Evolutionary conservation across 2,797 vertebrate species (phyloP).

Genomic region (Ptychobarbus kaznakovi): DNA sequence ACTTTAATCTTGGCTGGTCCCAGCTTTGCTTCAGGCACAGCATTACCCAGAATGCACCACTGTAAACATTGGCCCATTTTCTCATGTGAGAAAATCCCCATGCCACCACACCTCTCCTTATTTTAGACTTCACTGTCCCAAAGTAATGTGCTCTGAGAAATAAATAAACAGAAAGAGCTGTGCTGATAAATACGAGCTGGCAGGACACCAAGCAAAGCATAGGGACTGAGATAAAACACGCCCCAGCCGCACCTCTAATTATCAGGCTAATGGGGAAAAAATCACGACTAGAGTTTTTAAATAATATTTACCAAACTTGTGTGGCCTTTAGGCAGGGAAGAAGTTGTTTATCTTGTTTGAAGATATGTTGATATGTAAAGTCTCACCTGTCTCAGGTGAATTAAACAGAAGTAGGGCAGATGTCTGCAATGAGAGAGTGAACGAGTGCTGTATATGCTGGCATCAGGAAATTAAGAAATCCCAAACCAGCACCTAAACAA

Average conservation of each 20-base stretch:
- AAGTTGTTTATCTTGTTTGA: slow-evolving; percentile 41
- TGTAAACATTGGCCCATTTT: slow-evolving; percentile 41
- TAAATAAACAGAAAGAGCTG: slow-evolving; percentile 48
- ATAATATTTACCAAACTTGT: slow-evolving; percentile 35
- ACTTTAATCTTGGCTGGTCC: slow-evolving; percentile 44
- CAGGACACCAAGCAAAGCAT: slow-evolving; percentile 44
- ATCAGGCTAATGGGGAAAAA: slow-evolving; percentile 29
- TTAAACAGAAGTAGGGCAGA: slow-evolving; percentile 23
- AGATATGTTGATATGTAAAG: slow-evolving; percentile 34
- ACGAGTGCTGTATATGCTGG: not conserved
- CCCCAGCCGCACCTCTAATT: slow-evolving; percentile 55
- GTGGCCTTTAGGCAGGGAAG: slow-evolving; percentile 12
- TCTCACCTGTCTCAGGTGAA: slow-evolving; percentile 33
- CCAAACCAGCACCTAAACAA: slow-evolving; percentile 18
- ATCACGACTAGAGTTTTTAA: slow-evolving; percentile 13
- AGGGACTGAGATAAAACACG: slow-evolving; percentile 38
- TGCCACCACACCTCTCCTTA: slow-evolving; percentile 39
- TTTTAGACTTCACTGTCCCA: slow-evolving; percentile 41
- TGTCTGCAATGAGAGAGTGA: slow-evolving; percentile 7
- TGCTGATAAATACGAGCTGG: slow-evolving; percentile 52
- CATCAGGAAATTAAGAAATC: slow-evolving; percentile 11
- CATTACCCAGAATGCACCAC: slow-evolving; percentile 33
- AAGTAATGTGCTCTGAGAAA: slow-evolving; percentile 43
- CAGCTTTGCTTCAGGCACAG: slow-evolving; percentile 25
- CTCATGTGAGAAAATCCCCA: slow-evolving; percentile 30